A percentile compares a stretch with the other conserved stretches of the same genome.
Evolutionary conservation across 2,888 invertebrate species (phyloP).

Genomic region (Bugulina stolonifera): DNA sequence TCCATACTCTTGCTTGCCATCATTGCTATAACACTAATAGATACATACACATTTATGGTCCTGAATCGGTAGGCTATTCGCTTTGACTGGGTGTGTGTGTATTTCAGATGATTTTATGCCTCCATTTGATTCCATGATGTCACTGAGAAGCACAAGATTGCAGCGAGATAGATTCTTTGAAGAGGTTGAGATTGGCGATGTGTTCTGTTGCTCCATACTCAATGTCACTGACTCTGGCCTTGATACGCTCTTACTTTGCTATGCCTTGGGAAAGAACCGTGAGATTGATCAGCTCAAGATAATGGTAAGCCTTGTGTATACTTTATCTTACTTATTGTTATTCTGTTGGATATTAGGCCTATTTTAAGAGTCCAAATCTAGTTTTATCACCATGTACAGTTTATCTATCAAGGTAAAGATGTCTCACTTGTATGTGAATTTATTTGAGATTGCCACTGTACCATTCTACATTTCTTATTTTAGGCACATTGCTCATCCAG

Average conservation of each 20-base stretch:
- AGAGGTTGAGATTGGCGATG: conserved; percentile 14
- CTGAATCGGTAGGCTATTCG: too few relatives aligned
- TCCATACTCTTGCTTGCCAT: too few relatives aligned
- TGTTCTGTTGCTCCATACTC: conserved; percentile 3
- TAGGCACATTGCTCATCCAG: conserved; percentile 12
- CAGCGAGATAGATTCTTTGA: conserved; percentile 17
- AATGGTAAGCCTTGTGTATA: background rate
- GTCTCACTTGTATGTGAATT: background rate
- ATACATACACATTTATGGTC: too few relatives aligned
- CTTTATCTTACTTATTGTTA: too few relatives aligned
- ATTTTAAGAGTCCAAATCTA: too few relatives aligned
- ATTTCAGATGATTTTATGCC: conserved; percentile 11
- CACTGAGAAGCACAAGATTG: background rate
- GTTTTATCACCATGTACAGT: too few relatives aligned
- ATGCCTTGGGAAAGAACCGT: background rate
- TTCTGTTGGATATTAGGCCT: too few relatives aligned
- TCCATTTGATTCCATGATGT: conserved; percentile 12
- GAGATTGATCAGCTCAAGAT: conserved; percentile 20
- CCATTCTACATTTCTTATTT: background rate
- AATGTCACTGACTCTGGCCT: background rate
- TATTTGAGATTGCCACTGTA: background rate
- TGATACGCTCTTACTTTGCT: background rate
- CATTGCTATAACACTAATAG: too few relatives aligned
- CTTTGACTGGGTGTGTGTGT: too few relatives aligned
- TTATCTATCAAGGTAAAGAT: too few relatives aligned